A percentile compares a stretch with the other conserved stretches of the same genome.
Evolutionary conservation across 2,888 invertebrate species (phyloP).

Genomic region (Terebella lapidaria): DNA sequence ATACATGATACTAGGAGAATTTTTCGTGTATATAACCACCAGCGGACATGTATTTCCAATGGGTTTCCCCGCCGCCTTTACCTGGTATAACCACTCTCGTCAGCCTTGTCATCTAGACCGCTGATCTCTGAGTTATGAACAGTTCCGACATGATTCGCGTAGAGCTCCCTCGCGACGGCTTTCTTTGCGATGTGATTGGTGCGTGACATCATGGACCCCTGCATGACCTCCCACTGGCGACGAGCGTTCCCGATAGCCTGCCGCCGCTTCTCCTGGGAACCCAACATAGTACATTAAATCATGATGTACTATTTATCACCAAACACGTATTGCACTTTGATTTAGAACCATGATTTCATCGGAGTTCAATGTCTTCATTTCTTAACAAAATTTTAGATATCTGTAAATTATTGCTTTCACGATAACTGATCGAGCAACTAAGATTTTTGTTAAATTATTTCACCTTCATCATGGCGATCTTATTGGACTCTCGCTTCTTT

Average conservation of each 20-base stretch:
- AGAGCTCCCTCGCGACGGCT: constrained; percentile 38
- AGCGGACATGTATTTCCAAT: not conserved
- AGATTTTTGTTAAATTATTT: too few species aligned
- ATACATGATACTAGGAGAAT: not conserved
- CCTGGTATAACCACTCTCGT: not conserved
- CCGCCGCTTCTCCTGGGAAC: constrained; percentile 44
- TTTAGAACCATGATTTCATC: too few species aligned
- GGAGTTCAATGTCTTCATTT: too few species aligned
- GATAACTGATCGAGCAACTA: too few species aligned
- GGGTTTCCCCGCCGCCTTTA: not conserved
- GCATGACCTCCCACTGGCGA: constrained; percentile 51
- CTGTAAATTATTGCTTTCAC: too few species aligned
- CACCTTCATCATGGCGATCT: constrained; percentile 46
- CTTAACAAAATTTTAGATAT: too few species aligned
- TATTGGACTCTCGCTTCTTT: constrained; percentile 44
- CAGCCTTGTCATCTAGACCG: not conserved
- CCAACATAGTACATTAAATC: not conserved
- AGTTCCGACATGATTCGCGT: constrained; percentile 46
- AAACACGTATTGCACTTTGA: too few species aligned
- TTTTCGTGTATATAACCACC: not conserved
- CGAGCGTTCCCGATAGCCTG: constrained; percentile 51
- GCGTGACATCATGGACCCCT: constrained; percentile 39
- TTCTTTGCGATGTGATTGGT: constrained; percentile 30
- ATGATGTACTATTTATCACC: too few species aligned
- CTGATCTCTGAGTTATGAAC: constrained; percentile 26